phyloP scores from a whole-genome alignment of 2,888 invertebrate genomes.

The Eurytoma adleriae region DNA sequence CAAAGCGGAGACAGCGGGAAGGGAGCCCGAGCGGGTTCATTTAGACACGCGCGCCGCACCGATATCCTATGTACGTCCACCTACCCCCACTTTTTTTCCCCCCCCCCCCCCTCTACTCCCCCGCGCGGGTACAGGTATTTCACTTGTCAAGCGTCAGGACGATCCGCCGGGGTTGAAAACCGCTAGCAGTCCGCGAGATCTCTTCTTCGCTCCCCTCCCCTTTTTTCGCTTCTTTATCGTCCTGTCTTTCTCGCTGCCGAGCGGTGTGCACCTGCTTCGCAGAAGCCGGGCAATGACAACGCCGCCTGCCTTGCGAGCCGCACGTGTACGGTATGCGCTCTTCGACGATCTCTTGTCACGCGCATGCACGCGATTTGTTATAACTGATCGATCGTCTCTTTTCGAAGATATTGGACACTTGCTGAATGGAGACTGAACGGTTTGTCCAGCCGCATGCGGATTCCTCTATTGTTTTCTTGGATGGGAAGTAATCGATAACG shows the following conservation, averaged over 20 bases:
- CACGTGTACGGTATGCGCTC: conserved; percentile 34
- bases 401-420: too few species aligned
- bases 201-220: not conserved
- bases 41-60: conserved; percentile 63
- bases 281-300: not conserved
- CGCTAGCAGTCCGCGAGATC: not conserved
- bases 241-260: not conserved
- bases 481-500: too few species aligned
- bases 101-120: conserved; percentile 26
- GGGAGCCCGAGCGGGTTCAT: conserved; percentile 65
- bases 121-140: conserved; percentile 61
- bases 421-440: too few species aligned
- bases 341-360: not conserved
- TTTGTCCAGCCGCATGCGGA: too few species aligned
- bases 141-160: conserved; percentile 69
- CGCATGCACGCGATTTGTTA: not conserved
- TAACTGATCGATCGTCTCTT: not conserved
- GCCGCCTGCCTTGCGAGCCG: not conserved
- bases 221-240: conserved; percentile 18
- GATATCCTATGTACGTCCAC: conserved; percentile 19
- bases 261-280: not conserved
- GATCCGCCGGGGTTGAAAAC: conserved; percentile 44
- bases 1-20: conserved; percentile 64
- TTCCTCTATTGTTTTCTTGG: too few species aligned
- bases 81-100: not conserved